A percentile compares a stretch with the other conserved stretches of the same genome.
phyloP scores from a whole-genome alignment of 2,113 vertebrate species.

The Zapornia atra region DNA sequence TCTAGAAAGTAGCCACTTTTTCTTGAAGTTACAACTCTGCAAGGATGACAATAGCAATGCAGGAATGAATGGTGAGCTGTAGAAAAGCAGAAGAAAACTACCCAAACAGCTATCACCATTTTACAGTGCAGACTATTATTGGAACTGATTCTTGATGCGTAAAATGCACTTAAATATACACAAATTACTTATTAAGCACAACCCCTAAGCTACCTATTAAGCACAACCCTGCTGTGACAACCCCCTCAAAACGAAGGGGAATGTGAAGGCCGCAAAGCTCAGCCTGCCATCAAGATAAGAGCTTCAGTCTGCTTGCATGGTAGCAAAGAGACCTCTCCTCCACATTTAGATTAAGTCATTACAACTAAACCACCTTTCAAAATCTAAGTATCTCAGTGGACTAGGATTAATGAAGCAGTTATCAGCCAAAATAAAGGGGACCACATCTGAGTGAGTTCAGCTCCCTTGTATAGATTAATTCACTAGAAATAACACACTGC shows the following conservation, averaged over 20 bases:
- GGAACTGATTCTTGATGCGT: background rate
- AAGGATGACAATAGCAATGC: background rate
- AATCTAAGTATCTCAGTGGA: background rate
- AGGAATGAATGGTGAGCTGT: background rate
- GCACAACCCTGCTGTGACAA: background rate
- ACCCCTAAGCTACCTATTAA: background rate
- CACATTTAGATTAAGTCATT: background rate
- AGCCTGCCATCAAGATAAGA: background rate
- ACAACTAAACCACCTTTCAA: background rate
- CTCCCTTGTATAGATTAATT: background rate
- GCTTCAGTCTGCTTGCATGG: background rate
- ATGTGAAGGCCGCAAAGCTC: background rate
- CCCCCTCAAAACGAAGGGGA: background rate
- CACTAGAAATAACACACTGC: background rate
- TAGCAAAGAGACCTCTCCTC: background rate
- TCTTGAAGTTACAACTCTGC: background rate
- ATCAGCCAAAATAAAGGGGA: background rate
- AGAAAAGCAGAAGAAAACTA: background rate
- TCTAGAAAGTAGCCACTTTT: background rate
- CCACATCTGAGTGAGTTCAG: background rate
- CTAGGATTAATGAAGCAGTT: background rate
- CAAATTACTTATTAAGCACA: background rate
- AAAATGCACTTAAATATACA: background rate
- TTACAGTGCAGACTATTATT: background rate
- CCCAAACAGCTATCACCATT: accelerated